Base-by-base conservation (phyloP, 2,797 vertebrate genomes). In the Glyptemys insculpta region DNA sequence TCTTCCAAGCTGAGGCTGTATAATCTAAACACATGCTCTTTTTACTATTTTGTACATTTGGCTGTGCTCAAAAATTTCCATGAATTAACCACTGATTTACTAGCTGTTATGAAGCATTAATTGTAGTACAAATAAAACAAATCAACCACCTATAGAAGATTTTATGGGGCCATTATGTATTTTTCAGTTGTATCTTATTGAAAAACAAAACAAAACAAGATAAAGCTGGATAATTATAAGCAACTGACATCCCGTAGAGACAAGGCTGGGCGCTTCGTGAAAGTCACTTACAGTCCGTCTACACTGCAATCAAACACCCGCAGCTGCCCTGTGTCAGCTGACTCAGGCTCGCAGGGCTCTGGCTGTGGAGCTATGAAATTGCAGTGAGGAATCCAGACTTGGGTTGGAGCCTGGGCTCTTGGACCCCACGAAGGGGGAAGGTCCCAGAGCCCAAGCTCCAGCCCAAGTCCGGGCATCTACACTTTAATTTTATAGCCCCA, bases 11-110 rank as follows among this genome's bases (percentile, higher is more conserved):
- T 5, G 1, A 74, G 21, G 44, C 95, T 95, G 96, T 88, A 90
- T 96, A 89, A 96, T 92, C 93, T 93, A 90, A 78, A 96, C 95
- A 95, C 83, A 87, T 79, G 81, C 86, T 95, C 83, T 59, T 91
- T 79, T 95, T 89, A 85, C 94, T 72, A 91, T 91, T 57, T 3
- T 0, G 29, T 86, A 62, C 85, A 88, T 65, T 15, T 81, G 92
- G 79, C 76, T 96, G 74, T 44, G 68, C 87, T 97, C 92, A 92
- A 80, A 91, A 85, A 85, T 3, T 1, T 85, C 85, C 44, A 78
- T 0, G 0, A 94, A 34, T 1, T 0, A 86, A 2, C 2, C 0
- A 44, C 53, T 87, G 90, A 87, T 95, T 94, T 93, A 86, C 81
- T 87, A 2, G 1, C 59, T 87, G 81, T 31, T 93, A 78, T 91